Conservation (phyloP, 2,888 invertebrate species). For the Cosmia pyralina region DNA sequence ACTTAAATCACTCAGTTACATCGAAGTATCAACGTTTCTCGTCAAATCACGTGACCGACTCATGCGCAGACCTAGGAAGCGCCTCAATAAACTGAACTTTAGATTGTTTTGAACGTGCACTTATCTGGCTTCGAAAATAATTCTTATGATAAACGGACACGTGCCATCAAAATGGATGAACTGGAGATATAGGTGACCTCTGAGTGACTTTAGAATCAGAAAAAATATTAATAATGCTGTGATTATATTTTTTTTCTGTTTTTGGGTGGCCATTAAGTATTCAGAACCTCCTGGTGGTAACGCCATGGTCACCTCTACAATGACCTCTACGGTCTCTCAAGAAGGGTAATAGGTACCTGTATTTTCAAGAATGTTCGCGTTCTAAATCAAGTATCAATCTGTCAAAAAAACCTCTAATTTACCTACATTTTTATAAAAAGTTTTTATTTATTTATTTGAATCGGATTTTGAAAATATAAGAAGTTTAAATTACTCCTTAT, state of each 20-base stretch:
- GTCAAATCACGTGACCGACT: constrained; percentile 31
- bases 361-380: too few relatives aligned
- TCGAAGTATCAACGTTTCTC: neutral
- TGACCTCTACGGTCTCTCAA: too few relatives aligned
- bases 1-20: neutral
- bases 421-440: too few relatives aligned
- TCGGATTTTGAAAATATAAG: too few relatives aligned
- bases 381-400: too few relatives aligned
- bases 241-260: neutral
- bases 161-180: constrained; percentile 47
- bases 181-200: constrained; percentile 44
- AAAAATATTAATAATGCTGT: neutral
- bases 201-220: neutral
- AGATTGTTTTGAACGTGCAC: constrained; percentile 56
- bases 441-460: too few relatives aligned
- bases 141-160: constrained; percentile 43
- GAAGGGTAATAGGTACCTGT: too few relatives aligned
- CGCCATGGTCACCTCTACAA: neutral
- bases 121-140: constrained; percentile 46
- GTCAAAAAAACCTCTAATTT: too few relatives aligned
- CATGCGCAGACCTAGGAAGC: constrained; percentile 53
- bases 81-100: constrained; percentile 60
- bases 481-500: too few relatives aligned
- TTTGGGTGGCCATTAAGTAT: neutral
- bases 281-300: neutral